Evolutionary conservation across 2,113 vertebrate species (phyloP).

Genomic region (Copsychus sechellarum): DNA sequence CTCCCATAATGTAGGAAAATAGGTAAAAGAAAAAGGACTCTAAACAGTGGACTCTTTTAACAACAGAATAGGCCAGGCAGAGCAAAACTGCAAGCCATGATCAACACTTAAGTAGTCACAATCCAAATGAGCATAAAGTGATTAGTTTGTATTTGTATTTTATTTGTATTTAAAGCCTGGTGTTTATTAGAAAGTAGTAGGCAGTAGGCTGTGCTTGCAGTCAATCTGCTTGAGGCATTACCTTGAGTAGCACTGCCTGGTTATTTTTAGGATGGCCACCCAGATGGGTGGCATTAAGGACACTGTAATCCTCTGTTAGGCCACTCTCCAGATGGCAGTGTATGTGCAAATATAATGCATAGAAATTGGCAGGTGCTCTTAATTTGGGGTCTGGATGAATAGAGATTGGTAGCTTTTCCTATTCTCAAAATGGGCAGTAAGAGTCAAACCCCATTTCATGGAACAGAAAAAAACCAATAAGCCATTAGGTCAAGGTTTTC

Average conservation of each 20-base stretch:
- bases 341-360: neutral
- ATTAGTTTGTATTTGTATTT: neutral
- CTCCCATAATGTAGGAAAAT: neutral
- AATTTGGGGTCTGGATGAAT: neutral
- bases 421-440: neutral
- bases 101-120: neutral
- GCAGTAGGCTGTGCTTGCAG: neutral
- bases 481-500: neutral
- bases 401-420: neutral
- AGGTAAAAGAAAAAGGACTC: neutral
- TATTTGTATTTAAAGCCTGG: neutral
- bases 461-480: neutral
- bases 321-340: neutral
- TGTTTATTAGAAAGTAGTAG: neutral
- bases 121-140: neutral
- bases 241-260: neutral
- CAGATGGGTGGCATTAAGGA: neutral
- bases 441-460: neutral
- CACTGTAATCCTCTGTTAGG: neutral
- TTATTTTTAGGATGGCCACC: neutral
- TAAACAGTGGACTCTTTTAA: neutral
- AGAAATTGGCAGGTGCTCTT: neutral
- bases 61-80: neutral
- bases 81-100: neutral
- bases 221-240: neutral